A percentile compares a stretch with the other conserved stretches of the same genome.
phyloP scores from a whole-genome alignment of 2,888 invertebrate genomes.

The Erynnis tages region DNA sequence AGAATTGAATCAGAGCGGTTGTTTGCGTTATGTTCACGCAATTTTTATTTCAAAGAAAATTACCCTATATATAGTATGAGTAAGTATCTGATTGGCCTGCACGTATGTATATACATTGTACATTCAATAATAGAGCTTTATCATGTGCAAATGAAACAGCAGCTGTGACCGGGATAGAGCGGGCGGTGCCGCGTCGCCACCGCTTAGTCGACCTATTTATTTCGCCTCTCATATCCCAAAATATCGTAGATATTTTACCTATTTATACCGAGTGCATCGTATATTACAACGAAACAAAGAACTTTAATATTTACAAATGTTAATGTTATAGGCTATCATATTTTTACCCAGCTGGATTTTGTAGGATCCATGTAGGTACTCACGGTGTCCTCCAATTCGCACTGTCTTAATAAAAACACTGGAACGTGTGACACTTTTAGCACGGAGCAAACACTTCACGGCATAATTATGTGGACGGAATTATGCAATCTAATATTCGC shows the following conservation, averaged over 20 bases:
- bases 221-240: slow-evolving; percentile 73
- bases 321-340: too few relatives aligned
- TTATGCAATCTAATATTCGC: slow-evolving; percentile 52
- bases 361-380: background rate
- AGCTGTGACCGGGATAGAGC: slow-evolving; percentile 75
- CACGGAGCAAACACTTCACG: slow-evolving; percentile 34
- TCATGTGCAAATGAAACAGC: slow-evolving; percentile 53
- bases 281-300: slow-evolving; percentile 1
- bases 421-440: slow-evolving; percentile 38
- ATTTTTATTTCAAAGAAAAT: slow-evolving; percentile 8
- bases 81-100: slow-evolving; percentile 1
- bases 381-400: slow-evolving; percentile 5
- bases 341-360: too few relatives aligned
- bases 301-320: too few relatives aligned
- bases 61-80: slow-evolving; percentile 5
- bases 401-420: slow-evolving; percentile 30
- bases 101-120: slow-evolving; percentile 15
- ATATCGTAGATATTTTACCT: slow-evolving; percentile 62
- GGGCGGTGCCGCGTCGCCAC: slow-evolving; percentile 69
- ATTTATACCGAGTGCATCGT: slow-evolving; percentile 34
- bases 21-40: slow-evolving; percentile 1
- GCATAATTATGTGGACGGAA: slow-evolving; percentile 41
- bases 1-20: slow-evolving; percentile 9
- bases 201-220: slow-evolving; percentile 71
- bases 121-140: slow-evolving; percentile 29